Evolutionary conservation across 2,888 invertebrate genomes (phyloP), one percentile per base, ranked within the genome.

Genomic region (Willowsia nigromaculata): DNA sequence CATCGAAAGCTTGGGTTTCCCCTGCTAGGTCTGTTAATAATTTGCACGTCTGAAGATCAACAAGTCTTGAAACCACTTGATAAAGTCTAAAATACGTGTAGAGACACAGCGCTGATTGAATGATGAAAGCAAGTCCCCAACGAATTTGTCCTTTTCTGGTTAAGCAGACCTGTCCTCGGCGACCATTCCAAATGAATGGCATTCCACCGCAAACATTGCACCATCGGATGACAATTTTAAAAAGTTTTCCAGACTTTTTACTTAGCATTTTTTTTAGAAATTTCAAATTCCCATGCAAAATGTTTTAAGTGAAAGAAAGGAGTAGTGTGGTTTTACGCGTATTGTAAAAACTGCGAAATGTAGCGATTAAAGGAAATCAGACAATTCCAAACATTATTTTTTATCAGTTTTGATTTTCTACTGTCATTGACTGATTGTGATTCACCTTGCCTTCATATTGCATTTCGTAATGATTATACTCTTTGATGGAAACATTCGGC

Each of bases 101-200:
- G 11, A 68, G 11, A 25, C 83, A 68, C 1, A 83, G 18, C 5
- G 15, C 6, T 0, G 68, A 9, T 68, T 83, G 83, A n/a, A 89
- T 37, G 33, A 85, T 37, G 71, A 47, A 65, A 9, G 62, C 85
- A 40, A 53, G 15, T 53, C 71, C 82, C 85, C 56, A 56, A 5
- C 53, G 68, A 59, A 40, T 43, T 30, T 86, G 30, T 6, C 56
- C 80, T 74, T 59, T 80, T 22, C 9, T 30, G 1, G 56, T 68
- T 9, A 56, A 22, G 25, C 37, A 15, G 11, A 89, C 43, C 22
- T 81, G 27, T 15, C 81, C 85, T 25, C 82, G 40, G 30, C 81
- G 65, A 15, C 81, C 74, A 59, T 89, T 81, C 89, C 89, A 89
- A 11, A 65, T 43, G 74, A 74, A 85, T 13, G 89, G 89, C 80